Conservation (phyloP, 1,140 invertebrate genomes). For the Trichoplusia ni region DNA sequence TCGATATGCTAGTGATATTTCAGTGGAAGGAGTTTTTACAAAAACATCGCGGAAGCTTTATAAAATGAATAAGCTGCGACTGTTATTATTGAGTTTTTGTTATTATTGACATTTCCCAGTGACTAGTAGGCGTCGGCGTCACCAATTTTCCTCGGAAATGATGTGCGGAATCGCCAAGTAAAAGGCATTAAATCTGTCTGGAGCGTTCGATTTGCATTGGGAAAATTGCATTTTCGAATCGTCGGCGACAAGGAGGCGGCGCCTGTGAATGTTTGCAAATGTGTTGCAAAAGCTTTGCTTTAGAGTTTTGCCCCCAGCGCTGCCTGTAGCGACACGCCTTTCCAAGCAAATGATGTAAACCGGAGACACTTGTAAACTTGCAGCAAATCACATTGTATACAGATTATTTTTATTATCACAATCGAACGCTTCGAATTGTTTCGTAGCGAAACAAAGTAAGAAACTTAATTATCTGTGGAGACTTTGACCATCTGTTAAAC, state of each 20-base stretch:
- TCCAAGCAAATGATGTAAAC: conserved; percentile 19
- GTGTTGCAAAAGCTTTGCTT: conserved; percentile 63
- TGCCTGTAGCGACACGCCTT: conserved; percentile 1
- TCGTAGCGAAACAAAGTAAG: background rate
- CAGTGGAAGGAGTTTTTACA: too few relatives aligned
- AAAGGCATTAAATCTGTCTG: conserved; percentile 78
- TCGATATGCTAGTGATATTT: too few relatives aligned
- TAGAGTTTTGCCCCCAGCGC: conserved; percentile 27
- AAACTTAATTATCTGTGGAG: background rate
- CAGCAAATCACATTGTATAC: conserved; percentile 3
- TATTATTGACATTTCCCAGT: conserved; percentile 43
- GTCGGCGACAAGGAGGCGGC: conserved; percentile 63
- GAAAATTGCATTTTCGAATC: conserved; percentile 76
- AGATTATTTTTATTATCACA: conserved; percentile 19
- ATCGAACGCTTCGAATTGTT: background rate
- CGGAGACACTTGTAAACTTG: conserved; percentile 13
- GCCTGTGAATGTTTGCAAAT: conserved; percentile 68
- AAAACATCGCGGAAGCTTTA: too few relatives aligned
- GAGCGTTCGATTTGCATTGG: conserved; percentile 76
- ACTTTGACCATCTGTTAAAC: background rate
- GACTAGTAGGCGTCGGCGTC: conserved; percentile 50
- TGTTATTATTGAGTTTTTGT: conserved; percentile 23
- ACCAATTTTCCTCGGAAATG: conserved; percentile 67
- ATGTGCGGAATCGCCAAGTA: conserved; percentile 73
- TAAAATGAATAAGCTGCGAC: too few relatives aligned